Percentiles rank a stretch among this genome's conserved stretches.
Evolutionary conservation across 2,888 invertebrate genomes (phyloP).

Genomic region (Agrochola litura): DNA sequence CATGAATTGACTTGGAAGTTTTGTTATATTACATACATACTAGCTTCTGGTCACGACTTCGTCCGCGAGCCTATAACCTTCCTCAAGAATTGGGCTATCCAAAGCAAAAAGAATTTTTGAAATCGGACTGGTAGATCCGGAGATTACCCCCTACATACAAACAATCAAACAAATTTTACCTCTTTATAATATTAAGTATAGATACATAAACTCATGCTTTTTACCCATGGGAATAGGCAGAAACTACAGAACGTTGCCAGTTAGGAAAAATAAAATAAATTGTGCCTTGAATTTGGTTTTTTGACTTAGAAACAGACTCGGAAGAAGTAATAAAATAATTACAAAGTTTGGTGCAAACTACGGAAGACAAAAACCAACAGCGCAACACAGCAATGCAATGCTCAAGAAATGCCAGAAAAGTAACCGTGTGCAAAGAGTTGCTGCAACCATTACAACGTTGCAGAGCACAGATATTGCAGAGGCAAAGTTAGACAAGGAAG

Average conservation of each 20-base stretch:
- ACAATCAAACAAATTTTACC: too few relatives aligned
- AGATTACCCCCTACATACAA: too few relatives aligned
- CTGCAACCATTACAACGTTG: slow-evolving; percentile 1
- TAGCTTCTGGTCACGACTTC: too few relatives aligned
- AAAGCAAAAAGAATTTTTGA: too few relatives aligned
- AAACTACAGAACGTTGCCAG: background rate
- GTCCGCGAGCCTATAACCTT: too few relatives aligned
- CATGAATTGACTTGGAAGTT: background rate
- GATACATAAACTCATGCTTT: background rate
- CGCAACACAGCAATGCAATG: background rate
- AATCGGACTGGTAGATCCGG: too few relatives aligned
- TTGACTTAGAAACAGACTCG: background rate
- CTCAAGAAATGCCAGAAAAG: background rate
- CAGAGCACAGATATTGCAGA: background rate
- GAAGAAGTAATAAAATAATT: too few relatives aligned
- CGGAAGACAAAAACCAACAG: background rate
- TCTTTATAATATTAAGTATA: too few relatives aligned
- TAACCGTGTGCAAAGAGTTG: slow-evolving; percentile 10
- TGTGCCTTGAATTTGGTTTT: background rate
- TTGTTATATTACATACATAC: background rate
- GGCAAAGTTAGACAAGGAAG: background rate
- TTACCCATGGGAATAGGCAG: background rate
- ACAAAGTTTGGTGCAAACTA: background rate
- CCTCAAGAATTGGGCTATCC: too few relatives aligned
- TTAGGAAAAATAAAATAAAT: background rate